phyloP scores from a whole-genome alignment of 2,888 invertebrate genomes.

The Idaea dimidiata region DNA sequence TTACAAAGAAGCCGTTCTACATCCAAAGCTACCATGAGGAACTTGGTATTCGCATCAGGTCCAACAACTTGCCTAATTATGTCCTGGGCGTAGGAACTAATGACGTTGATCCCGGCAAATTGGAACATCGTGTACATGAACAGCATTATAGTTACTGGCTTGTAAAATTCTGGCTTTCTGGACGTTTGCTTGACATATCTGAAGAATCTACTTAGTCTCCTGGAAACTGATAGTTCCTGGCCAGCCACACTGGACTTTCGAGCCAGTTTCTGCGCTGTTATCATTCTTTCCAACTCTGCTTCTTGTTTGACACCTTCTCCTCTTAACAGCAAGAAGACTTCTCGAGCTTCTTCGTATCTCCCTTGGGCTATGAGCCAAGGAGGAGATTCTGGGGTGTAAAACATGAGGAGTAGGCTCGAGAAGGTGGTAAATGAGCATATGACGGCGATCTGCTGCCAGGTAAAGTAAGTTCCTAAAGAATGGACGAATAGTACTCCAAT shows the following conservation, averaged over 20 bases:
- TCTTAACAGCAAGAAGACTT: constrained; percentile 80
- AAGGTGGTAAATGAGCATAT: constrained; percentile 75
- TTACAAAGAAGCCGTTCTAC: constrained; percentile 82
- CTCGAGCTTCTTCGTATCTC: constrained; percentile 76
- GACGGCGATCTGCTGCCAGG: constrained; percentile 80
- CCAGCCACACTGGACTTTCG: constrained; percentile 56
- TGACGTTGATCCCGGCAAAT: constrained; percentile 85
- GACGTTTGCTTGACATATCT: constrained; percentile 50
- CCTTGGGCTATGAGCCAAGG: constrained; percentile 83
- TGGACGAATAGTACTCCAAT: constrained; percentile 83
- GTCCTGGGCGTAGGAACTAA: constrained; percentile 85
- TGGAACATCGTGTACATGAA: constrained; percentile 84
- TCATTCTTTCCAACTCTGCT: constrained; percentile 72
- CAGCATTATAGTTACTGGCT: constrained; percentile 82
- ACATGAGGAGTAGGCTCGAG: constrained; percentile 73
- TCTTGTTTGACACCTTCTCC: constrained; percentile 63
- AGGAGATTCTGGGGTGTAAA: constrained; percentile 84
- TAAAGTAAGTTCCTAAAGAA: constrained; percentile 80
- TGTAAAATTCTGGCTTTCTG: constrained; percentile 78
- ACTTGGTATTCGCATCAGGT: constrained; percentile 81
- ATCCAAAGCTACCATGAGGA: constrained; percentile 84
- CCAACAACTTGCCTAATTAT: constrained; percentile 82
- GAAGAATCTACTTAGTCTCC: constrained; percentile 42
- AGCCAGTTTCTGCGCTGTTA: constrained; percentile 59
- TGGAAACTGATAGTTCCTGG: constrained; percentile 39